phyloP scores from a whole-genome alignment of 2,797 vertebrate genomes.

The Loriculus beryllinus region DNA sequence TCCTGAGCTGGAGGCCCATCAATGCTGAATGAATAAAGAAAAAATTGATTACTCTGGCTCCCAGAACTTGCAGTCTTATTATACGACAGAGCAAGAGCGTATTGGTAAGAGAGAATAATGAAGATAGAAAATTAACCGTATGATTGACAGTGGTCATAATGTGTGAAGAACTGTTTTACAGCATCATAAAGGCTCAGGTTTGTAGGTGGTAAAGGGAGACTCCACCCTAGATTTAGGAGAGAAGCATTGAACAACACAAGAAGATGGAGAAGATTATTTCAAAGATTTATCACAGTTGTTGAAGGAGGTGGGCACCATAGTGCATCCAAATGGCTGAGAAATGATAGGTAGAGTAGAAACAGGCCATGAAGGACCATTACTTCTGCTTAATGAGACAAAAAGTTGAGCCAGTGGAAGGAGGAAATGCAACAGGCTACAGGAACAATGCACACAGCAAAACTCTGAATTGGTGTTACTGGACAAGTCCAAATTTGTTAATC shows the following conservation, averaged over 20 bases:
- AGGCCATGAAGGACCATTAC: neutral
- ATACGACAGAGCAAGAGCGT: neutral
- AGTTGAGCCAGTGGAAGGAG: neutral
- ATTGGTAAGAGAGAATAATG: neutral
- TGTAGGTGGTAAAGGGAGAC: neutral
- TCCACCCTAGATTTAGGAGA: neutral
- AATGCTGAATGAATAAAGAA: neutral
- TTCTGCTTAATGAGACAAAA: neutral
- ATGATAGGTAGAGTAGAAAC: neutral
- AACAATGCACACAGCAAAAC: neutral
- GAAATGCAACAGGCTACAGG: neutral
- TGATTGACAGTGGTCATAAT: neutral
- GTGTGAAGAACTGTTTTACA: neutral
- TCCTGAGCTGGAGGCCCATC: neutral
- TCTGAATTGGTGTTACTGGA: neutral
- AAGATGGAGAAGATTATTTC: neutral
- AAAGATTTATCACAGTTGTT: slow-evolving; percentile 9
- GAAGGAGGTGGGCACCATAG: neutral
- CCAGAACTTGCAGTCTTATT: neutral
- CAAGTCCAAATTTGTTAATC: neutral
- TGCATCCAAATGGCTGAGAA: neutral
- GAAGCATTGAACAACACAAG: neutral
- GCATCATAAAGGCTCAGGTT: neutral
- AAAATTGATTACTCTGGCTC: neutral
- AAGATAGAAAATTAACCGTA: neutral